Conservation (phyloP, 2,113 vertebrate genomes). For the Syrrhaptes paradoxus region DNA sequence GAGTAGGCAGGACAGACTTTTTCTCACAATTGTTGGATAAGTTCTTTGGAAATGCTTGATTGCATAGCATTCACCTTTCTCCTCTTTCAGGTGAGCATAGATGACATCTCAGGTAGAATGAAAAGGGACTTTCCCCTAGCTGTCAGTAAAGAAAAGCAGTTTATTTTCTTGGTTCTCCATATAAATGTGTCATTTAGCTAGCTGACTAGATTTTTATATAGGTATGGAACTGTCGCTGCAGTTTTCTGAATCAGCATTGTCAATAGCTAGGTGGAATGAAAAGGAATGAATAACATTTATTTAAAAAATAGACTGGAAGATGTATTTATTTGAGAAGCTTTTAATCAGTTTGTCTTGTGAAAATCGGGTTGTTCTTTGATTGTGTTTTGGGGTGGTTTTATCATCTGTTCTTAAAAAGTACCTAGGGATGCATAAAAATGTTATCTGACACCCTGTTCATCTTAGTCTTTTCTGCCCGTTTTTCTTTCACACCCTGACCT, state of each 20-base stretch:
- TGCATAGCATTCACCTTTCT: neutral
- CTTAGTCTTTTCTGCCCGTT: neutral
- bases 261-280: neutral
- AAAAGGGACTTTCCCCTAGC: neutral
- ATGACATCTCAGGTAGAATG: fast-evolving
- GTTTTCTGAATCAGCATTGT: neutral
- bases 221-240: neutral
- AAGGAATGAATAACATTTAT: neutral
- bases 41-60: neutral
- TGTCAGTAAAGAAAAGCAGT: neutral
- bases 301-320: neutral
- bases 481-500: neutral
- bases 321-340: neutral
- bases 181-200: neutral
- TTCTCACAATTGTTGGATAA: neutral
- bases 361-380: neutral
- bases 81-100: neutral
- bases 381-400: neutral
- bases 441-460: neutral
- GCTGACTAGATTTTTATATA: fast-evolving
- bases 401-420: neutral
- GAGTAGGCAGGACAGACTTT: neutral
- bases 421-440: neutral
- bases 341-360: neutral
- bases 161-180: neutral